These are phyloP conservation scores for Emydocephalus ijimae DNA, from an alignment of 2,113 vertebrate species.

Conservation along the genomic window DNA sequence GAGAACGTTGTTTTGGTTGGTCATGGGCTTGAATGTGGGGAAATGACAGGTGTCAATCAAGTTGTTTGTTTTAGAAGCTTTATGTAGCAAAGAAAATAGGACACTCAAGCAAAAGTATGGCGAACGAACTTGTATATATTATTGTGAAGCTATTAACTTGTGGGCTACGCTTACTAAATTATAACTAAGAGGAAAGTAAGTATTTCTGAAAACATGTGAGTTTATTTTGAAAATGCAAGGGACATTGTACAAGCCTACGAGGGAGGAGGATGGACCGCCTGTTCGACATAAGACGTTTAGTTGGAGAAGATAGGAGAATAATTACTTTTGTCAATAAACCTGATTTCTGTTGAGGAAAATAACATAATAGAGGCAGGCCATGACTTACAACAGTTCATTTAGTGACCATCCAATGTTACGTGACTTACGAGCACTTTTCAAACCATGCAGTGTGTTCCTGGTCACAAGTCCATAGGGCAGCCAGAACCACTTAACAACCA, in stretches of 20 bases:
- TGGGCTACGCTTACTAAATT: background rate
- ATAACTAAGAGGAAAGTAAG: accelerated
- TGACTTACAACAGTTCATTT: background rate
- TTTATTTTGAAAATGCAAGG: background rate
- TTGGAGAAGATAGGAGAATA: background rate
- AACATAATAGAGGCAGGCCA: background rate
- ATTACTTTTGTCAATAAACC: background rate
- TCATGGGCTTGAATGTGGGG: background rate
- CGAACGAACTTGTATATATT: background rate
- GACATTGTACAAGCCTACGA: background rate
- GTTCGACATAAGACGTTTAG: background rate
- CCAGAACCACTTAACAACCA: too few relatives aligned
- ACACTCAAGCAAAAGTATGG: background rate
- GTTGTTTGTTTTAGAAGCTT: too few relatives aligned
- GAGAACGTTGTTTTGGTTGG: background rate
- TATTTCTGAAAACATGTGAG: background rate
- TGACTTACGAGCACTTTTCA: too few relatives aligned
- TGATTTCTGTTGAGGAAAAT: background rate
- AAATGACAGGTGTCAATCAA: background rate
- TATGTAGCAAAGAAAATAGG: background rate
- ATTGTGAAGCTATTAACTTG: background rate
- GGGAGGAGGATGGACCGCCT: too few relatives aligned
- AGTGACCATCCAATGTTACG: background rate
- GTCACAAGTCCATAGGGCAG: too few relatives aligned
- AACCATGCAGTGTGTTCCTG: too few relatives aligned